Percentiles rank a stretch among this genome's conserved stretches.
Conservation (phyloP, 2,113 vertebrate genomes). For the Chaenocephalus aceratus region DNA sequence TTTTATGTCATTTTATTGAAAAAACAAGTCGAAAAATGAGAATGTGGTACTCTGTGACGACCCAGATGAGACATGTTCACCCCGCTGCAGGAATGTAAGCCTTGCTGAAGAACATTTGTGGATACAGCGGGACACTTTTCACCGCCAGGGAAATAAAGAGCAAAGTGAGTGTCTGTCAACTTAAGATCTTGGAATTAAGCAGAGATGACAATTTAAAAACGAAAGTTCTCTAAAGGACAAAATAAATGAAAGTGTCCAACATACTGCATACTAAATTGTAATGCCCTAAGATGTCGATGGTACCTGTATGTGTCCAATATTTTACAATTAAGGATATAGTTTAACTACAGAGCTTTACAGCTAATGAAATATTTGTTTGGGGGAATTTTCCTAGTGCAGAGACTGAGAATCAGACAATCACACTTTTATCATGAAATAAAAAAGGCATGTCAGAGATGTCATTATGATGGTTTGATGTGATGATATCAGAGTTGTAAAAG, state of each 20-base stretch:
- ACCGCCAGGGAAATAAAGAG: conserved; percentile 1
- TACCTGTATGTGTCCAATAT: conserved; percentile 9
- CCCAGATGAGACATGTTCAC: conserved; percentile 7
- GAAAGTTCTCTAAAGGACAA: not conserved
- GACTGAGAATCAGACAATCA: not conserved
- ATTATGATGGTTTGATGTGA: not conserved
- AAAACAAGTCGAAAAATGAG: not conserved
- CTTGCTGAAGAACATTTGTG: not conserved
- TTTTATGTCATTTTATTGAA: too few relatives aligned
- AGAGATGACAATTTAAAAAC: not conserved
- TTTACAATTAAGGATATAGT: not conserved
- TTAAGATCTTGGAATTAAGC: not conserved
- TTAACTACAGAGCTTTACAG: not conserved
- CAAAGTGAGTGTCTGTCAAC: not conserved
- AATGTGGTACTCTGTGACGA: conserved; percentile 1
- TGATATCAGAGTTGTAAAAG: not conserved
- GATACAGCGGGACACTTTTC: conserved; percentile 1
- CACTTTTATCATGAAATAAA: not conserved
- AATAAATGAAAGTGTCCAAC: not conserved
- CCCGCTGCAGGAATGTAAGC: not conserved
- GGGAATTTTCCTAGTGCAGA: not conserved
- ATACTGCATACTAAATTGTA: not conserved
- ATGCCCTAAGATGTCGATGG: not conserved
- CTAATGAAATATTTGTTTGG: not conserved
- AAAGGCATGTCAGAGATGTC: not conserved